These are phyloP conservation scores for Dasypogon diadema DNA, from an alignment of 2,888 invertebrate species.

Conservation along the genomic window DNA sequence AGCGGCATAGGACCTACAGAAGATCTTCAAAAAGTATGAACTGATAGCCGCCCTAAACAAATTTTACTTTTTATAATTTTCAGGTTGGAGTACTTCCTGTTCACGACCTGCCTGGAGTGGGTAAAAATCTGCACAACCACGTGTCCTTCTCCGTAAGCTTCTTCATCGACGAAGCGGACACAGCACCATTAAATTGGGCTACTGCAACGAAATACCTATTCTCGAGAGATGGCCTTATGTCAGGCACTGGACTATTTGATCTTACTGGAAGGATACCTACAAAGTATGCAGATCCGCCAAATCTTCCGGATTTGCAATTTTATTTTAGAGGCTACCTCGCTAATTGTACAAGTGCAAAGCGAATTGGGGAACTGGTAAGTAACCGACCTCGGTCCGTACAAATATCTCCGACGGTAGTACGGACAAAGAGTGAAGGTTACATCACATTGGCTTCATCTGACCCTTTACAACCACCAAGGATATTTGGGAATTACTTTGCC, in stretches of 20 bases:
- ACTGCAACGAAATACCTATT: conserved; percentile 91
- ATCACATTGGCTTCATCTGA: conserved; percentile 80
- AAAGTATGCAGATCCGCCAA: conserved; percentile 79
- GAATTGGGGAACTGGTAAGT: conserved; percentile 82
- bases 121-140: conserved; percentile 87
- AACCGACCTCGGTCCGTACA: conserved; percentile 78
- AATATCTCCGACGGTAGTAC: conserved; percentile 84
- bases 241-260: conserved; percentile 89
- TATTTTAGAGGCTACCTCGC: conserved; percentile 91
- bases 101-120: conserved; percentile 84
- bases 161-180: conserved; percentile 85
- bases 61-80: neutral
- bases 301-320: conserved; percentile 86
- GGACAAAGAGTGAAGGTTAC: conserved; percentile 88
- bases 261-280: conserved; percentile 87
- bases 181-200: conserved; percentile 89
- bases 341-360: conserved; percentile 86
- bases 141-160: conserved; percentile 85
- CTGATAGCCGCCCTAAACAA: neutral
- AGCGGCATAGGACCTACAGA: conserved; percentile 88
- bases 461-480: conserved; percentile 85
- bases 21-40: conserved; percentile 73
- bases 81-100: conserved; percentile 75
- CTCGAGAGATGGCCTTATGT: conserved; percentile 90
- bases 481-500: conserved; percentile 81